Evolutionary conservation across 2,797 vertebrate genomes (phyloP), one percentile per base, ranked within the genome.

Genomic region (Periophthalmus magnuspinnatus): DNA sequence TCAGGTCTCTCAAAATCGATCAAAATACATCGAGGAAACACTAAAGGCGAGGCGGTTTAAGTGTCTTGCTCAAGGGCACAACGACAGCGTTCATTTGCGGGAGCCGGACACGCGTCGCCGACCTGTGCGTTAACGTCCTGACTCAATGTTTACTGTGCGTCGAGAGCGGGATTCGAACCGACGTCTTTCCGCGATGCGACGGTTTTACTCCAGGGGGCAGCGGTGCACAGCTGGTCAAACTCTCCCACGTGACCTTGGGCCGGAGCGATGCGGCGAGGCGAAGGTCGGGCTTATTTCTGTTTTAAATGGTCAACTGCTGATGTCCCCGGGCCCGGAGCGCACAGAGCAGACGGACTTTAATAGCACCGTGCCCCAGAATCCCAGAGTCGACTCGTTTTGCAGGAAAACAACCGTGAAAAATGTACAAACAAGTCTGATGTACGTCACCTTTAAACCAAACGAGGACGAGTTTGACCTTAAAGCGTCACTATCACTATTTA

Each of bases 181-280:
- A n/a, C n/a, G n/a, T n/a, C n/a, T n/a, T n/a, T n/a, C n/a, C n/a
- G n/a, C n/a, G n/a, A n/a, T n/a, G n/a, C n/a, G n/a, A n/a, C n/a
- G n/a, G n/a, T n/a, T n/a, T n/a, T n/a, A n/a, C 11, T 60, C 8
- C 17, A 80, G 71, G 52, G 64, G 71, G 71, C 72, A 77, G 81
- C 41, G 67, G 74, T 70, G 72, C 56, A 73, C 69, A 74, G 62
- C 61, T 47, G 5, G 5, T 64, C 63, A 63, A 21, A 69, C 32
- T 45, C 14, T 32, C 38, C 19, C 16, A 16, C 38, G 34, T 69
- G 57, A 75, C 67, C 57, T 52, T 7, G 21, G 14, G 11, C 67
- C 19, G 14, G 17, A 2, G 33, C 22, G 67, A 16, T 17, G 61
- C 13, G 5, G 10, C 24, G 17, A 56, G 33, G 47, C 47, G 16